A percentile compares a stretch with the other conserved stretches of the same genome.
These are phyloP conservation scores for Aptenodytes patagonicus DNA, from an alignment of 2,113 vertebrate species.

Conservation along the genomic window DNA sequence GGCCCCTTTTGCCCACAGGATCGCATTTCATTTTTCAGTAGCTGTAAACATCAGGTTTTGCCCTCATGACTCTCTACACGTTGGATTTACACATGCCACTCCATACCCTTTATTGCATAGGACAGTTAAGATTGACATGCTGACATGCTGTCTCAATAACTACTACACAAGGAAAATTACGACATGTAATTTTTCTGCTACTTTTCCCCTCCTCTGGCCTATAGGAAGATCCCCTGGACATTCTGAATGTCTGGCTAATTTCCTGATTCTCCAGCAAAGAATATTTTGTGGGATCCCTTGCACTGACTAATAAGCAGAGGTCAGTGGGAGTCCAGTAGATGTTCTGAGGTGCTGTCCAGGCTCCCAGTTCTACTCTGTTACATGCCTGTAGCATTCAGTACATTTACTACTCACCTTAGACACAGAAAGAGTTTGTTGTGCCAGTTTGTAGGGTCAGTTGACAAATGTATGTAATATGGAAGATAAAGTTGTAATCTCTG, in stretches of 20 bases:
- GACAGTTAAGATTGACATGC: not conserved
- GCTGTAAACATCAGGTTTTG: not conserved
- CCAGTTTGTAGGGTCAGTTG: not conserved
- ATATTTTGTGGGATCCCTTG: not conserved
- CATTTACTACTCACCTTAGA: not conserved
- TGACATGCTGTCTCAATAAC: not conserved
- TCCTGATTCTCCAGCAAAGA: not conserved
- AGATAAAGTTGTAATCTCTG: not conserved
- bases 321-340: not conserved
- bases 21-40: not conserved
- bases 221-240: not conserved
- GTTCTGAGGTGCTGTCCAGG: not conserved
- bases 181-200: not conserved
- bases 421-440: not conserved
- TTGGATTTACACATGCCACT: not conserved
- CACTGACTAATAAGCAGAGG: not conserved
- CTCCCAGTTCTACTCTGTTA: not conserved
- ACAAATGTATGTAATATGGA: not conserved
- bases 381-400: not conserved
- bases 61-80: not conserved
- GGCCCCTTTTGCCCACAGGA: accelerated
- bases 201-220: conserved; percentile 2
- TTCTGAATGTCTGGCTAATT: not conserved
- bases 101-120: not conserved
- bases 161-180: not conserved